These are phyloP conservation scores for Acleris sparsana DNA, from an alignment of 2,888 invertebrate species.

Conservation along the genomic window DNA sequence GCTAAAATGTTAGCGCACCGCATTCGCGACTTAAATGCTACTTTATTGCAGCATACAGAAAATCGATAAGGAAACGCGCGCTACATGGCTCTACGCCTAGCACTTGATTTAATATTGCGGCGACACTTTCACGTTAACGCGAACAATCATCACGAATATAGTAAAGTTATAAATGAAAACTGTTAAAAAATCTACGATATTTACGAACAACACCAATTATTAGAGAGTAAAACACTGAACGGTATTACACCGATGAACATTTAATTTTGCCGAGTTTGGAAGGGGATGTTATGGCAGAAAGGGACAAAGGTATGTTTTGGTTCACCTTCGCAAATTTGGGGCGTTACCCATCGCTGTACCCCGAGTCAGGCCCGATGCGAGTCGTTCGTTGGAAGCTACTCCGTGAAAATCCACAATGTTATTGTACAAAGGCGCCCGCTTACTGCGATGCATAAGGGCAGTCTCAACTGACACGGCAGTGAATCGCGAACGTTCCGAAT, in stretches of 20 bases:
- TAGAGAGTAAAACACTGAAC: constrained; percentile 48
- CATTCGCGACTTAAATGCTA: constrained; percentile 74
- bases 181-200: constrained; percentile 40
- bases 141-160: constrained; percentile 46
- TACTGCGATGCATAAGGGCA: not conserved
- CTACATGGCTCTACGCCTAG: constrained; percentile 63
- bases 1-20: constrained; percentile 66
- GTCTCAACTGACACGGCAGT: constrained; percentile 7
- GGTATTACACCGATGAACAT: constrained; percentile 55
- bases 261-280: constrained; percentile 49
- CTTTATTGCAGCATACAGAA: constrained; percentile 81
- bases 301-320: constrained; percentile 61
- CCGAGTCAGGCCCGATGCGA: constrained; percentile 47
- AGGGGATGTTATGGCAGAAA: constrained; percentile 58
- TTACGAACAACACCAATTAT: constrained; percentile 47
- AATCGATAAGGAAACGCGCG: constrained; percentile 81
- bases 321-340: constrained; percentile 57
- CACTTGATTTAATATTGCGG: constrained; percentile 60
- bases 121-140: constrained; percentile 57
- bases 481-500: not conserved
- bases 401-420: constrained; percentile 6
- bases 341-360: constrained; percentile 56
- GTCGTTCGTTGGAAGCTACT: constrained; percentile 4
- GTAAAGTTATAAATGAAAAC: constrained; percentile 13
- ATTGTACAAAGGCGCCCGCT: constrained; percentile 11